Evolutionary conservation across 2,113 vertebrate species (phyloP).

Genomic region (Notechis scutatus): DNA sequence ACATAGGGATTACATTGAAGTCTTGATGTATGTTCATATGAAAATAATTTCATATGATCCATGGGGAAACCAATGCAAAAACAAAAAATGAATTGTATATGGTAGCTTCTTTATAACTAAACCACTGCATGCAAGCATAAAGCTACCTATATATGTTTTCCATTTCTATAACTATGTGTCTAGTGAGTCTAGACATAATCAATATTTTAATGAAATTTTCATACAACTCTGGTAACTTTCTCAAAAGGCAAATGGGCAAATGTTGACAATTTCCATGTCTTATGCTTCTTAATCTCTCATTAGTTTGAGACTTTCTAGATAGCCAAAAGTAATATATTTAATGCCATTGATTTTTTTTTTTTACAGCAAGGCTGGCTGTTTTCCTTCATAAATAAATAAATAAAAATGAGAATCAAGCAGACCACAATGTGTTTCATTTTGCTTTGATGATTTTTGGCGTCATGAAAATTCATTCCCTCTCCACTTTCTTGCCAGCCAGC

Average conservation of each 20-base stretch:
- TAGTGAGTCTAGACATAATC: background rate
- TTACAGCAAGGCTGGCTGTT: background rate
- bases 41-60: background rate
- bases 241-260: constrained; percentile 22
- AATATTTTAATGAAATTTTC: background rate
- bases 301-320: background rate
- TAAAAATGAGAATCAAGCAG: background rate
- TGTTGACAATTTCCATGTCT: background rate
- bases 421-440: constrained; percentile 13
- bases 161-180: background rate
- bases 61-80: background rate
- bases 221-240: background rate
- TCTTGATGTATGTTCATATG: background rate
- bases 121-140: background rate
- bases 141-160: background rate
- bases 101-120: rapidly evolving
- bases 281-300: background rate
- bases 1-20: background rate
- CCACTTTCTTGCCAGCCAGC: background rate
- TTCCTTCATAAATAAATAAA: background rate
- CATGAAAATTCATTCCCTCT: background rate
- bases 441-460: constrained; percentile 16
- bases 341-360: constrained; percentile 2
- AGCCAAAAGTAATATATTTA: background rate
- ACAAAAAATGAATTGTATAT: background rate